These are phyloP conservation scores for Cephus nigrinus DNA, from an alignment of 2,888 invertebrate genomes.

Conservation along the genomic window DNA sequence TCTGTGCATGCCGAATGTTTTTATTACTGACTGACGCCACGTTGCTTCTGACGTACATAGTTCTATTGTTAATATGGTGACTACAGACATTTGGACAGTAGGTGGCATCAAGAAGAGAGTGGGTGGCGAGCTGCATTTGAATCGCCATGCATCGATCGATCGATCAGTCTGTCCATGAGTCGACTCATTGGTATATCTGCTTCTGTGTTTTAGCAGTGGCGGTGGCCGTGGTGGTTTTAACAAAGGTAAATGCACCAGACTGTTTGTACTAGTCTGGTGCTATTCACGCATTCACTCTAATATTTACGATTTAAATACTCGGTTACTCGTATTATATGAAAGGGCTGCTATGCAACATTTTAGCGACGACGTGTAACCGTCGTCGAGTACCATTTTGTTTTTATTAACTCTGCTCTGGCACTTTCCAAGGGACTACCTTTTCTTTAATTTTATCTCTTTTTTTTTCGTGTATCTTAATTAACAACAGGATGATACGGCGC, in stretches of 20 bases:
- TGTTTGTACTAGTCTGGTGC: conserved; percentile 77
- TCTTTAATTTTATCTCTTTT: background rate
- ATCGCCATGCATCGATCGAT: conserved; percentile 68
- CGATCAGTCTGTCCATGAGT: conserved; percentile 71
- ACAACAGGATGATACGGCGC: background rate
- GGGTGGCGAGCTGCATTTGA: conserved; percentile 70
- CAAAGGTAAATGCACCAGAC: conserved; percentile 93
- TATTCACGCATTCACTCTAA: conserved; percentile 73
- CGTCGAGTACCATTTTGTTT: background rate
- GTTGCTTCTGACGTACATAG: conserved; percentile 1
- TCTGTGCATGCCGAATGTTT: background rate
- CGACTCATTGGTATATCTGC: conserved; percentile 80
- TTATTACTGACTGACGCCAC: conserved; percentile 22
- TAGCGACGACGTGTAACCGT: conserved; percentile 14
- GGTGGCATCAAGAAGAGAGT: conserved; percentile 69
- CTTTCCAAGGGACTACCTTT: background rate
- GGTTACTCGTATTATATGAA: conserved; percentile 65
- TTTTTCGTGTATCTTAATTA: background rate
- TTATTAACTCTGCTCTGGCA: background rate
- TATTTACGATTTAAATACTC: conserved; percentile 63
- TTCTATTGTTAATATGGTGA: conserved; percentile 45
- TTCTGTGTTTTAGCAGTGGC: conserved; percentile 93
- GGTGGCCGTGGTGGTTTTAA: conserved; percentile 96
- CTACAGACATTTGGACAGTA: conserved; percentile 71
- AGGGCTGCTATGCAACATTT: conserved; percentile 58